Base-by-base conservation (phyloP, 2,797 vertebrate species). In the Melanotaenia parkinsoni region DNA sequence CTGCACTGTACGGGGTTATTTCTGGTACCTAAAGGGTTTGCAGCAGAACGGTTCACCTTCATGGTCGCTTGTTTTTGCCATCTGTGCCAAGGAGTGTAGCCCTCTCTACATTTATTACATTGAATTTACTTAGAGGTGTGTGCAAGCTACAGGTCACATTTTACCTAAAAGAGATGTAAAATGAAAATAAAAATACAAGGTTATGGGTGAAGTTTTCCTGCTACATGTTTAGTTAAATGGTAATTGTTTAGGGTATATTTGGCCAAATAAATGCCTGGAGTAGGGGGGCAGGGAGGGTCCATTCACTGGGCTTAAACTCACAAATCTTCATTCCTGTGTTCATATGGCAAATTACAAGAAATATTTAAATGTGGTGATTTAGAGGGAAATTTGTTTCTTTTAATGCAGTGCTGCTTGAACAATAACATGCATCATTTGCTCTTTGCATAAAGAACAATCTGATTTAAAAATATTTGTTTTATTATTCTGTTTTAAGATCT, bases 11-110 rank as follows among this genome's bases (percentile, higher is more conserved):
- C 32, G 28, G 51, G 18, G 67, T 26, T 58, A 47, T 66, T 63
- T 47, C 50, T 65, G 45, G 24, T 3, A 37, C 58, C 43, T 33
- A 24, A 53, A 58, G 66, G 30, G 30, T 38, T n/a, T 13, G n/a
- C 10, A 26, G 32, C 26, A 22, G 32, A 60, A 56, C 24, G 51
- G 22, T 64, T 64, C 13, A 73, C 32, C 50, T 57, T 69, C 28
- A 30, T 1, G 20, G 43, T 40, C 32, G 26, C 35, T 60, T 1
- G 22, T 43, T 33, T 37, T 32, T 47, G 22, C 33, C 22, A 35
- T 53, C 64, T 63, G 59, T 43, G 43, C 26, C 16, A 60, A 12
- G 43, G 7, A 20, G 53, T 47, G 51, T 58, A 58, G 43, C 10
- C 33, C 33, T 33, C 32, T 14, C n/a, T 18, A 4, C 1, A 24